Conservation (phyloP, 2,888 invertebrate species). For the Leptopterna dolabrata region DNA sequence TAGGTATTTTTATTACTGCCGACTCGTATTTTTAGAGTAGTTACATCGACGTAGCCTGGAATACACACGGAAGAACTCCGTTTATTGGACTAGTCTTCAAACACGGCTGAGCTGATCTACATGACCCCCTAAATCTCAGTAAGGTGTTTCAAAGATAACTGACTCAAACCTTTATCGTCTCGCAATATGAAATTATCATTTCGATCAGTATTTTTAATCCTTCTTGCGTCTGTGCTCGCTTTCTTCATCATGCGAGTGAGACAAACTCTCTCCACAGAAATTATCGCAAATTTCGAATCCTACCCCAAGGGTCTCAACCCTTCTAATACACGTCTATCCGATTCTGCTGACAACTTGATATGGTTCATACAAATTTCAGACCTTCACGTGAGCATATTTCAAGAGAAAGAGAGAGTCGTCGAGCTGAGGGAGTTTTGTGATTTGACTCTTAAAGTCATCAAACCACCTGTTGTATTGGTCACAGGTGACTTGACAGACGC, state of each 20-base stretch:
- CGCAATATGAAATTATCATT: conserved; percentile 22
- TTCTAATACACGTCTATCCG: conserved; percentile 59
- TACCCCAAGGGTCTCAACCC: background rate
- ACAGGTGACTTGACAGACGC: conserved; percentile 91
- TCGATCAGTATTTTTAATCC: background rate
- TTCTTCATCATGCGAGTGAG: conserved; percentile 13
- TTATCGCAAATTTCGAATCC: background rate
- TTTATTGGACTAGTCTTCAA: background rate
- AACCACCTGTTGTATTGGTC: conserved; percentile 82
- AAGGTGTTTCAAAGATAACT: background rate
- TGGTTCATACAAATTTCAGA: conserved; percentile 92
- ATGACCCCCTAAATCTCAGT: background rate
- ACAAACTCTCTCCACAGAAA: conserved; percentile 18
- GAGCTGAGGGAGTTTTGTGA: conserved; percentile 85
- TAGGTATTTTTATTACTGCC: background rate
- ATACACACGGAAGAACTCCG: background rate
- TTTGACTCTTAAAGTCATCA: conserved; percentile 77
- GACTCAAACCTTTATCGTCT: background rate
- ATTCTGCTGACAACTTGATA: conserved; percentile 73
- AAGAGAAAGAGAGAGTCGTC: conserved; percentile 78
- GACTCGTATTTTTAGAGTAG: background rate
- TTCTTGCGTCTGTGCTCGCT: background rate
- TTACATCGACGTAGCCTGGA: background rate
- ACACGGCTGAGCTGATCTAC: background rate
- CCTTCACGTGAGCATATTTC: conserved; percentile 87